Evolutionary conservation across 2,888 invertebrate species (phyloP).

Genomic region (Scelioninae gen. 1): DNA sequence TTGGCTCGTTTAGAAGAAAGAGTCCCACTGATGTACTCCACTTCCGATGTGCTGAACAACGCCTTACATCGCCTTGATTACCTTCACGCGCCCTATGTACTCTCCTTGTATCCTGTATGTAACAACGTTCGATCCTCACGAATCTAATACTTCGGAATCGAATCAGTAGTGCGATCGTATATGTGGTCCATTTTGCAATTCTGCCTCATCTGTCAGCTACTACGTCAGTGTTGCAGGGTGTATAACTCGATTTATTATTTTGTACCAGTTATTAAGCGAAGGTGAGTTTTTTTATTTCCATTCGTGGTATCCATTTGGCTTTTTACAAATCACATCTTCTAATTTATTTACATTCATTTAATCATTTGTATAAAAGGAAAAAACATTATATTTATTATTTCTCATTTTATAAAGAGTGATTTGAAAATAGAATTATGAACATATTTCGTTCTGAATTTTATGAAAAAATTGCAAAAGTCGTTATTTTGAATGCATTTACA

Average conservation of each 20-base stretch:
- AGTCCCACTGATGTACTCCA: conserved; percentile 84
- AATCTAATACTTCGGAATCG: conserved; percentile 75
- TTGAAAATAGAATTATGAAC: no score
- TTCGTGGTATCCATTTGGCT: conserved; percentile 40
- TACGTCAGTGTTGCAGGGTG: conserved; percentile 73
- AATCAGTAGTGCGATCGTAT: conserved; percentile 69
- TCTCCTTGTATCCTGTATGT: conserved; percentile 78
- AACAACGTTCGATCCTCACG: conserved; percentile 77
- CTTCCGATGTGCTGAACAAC: conserved; percentile 83
- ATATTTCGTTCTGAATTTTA: no score
- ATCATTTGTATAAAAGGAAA: no score
- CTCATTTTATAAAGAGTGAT: no score
- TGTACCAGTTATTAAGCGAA: conserved; percentile 79
- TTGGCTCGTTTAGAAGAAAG: conserved; percentile 81
- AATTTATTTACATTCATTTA: neutral
- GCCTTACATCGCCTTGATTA: conserved; percentile 83
- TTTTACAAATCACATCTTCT: neutral
- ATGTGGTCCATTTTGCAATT: conserved; percentile 68
- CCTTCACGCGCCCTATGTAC: conserved; percentile 79
- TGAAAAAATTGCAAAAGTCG: no score
- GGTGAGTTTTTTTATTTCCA: conserved; percentile 79
- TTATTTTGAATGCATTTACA: no score
- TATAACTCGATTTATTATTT: conserved; percentile 80
- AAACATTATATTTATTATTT: no score
- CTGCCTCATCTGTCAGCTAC: conserved; percentile 73